Evolutionary conservation across 2,888 invertebrate species (phyloP).

Genomic region (Agrenia bidenticulata): DNA sequence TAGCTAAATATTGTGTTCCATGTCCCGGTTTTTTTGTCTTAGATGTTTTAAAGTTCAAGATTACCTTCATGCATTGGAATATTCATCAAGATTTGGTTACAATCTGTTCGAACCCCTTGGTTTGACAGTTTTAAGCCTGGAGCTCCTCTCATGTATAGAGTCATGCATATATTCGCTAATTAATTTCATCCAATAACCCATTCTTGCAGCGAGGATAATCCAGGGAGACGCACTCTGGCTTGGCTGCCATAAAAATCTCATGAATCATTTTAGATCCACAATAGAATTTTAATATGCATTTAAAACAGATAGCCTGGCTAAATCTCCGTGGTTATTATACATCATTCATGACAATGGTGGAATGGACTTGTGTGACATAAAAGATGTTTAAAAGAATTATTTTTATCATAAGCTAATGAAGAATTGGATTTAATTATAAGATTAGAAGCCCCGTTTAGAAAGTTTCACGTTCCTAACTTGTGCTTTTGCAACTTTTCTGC

Average conservation of each 20-base stretch:
- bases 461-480: too few species aligned
- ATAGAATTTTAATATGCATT: background rate
- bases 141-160: background rate
- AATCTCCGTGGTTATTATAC: too few species aligned
- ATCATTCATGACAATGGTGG: too few species aligned
- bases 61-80: conserved; percentile 18
- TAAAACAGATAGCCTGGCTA: background rate
- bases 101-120: background rate
- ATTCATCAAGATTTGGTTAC: conserved; percentile 19
- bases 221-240: background rate
- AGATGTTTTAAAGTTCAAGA: conserved; percentile 1
- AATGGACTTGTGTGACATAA: too few species aligned
- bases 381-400: too few species aligned
- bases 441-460: too few species aligned
- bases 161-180: conserved; percentile 8
- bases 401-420: too few species aligned
- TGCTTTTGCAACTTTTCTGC: too few species aligned
- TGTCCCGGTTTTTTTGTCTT: background rate
- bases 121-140: conserved; percentile 8
- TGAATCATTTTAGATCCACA: conserved; percentile 14
- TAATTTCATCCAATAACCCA: background rate
- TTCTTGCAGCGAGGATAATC: conserved; percentile 1
- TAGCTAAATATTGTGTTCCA: background rate
- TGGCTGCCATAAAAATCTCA: conserved; percentile 1
- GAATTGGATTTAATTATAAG: too few species aligned